Percentiles rank a stretch among this genome's conserved stretches.
These are phyloP conservation scores for Sylvilagus bachmani DNA, from an alignment of 2,113 vertebrate genomes.

Conservation along the genomic window DNA sequence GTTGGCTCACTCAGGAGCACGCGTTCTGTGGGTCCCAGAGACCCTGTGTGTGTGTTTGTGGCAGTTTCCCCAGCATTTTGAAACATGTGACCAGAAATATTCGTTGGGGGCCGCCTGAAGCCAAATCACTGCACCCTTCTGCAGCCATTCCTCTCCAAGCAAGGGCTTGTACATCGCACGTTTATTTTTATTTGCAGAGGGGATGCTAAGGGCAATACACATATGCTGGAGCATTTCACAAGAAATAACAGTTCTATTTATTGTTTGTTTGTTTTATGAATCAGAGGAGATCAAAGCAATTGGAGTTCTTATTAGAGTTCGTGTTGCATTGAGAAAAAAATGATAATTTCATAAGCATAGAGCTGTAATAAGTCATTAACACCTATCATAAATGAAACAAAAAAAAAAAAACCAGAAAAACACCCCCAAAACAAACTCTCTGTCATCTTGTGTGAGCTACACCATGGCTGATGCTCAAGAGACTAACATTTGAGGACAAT, in stretches of 20 bases:
- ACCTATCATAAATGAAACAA: slow-evolving; percentile 22
- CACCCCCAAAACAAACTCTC: background rate
- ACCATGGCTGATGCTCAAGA: background rate
- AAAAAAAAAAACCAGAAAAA: background rate
- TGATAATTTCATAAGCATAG: background rate
- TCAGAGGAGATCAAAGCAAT: background rate
- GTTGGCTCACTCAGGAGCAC: background rate
- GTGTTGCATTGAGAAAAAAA: slow-evolving; percentile 58
- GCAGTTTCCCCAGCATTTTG: background rate
- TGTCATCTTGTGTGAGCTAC: background rate
- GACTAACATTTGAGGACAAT: background rate
- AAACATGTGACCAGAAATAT: background rate
- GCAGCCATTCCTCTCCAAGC: background rate
- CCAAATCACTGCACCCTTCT: background rate
- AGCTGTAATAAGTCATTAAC: slow-evolving; percentile 60
- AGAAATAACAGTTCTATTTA: background rate
- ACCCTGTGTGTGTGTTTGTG: background rate
- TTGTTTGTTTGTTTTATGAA: slow-evolving; percentile 50
- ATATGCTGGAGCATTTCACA: background rate
- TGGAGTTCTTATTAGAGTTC: background rate
- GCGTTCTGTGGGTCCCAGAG: too few species aligned
- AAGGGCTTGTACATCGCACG: background rate
- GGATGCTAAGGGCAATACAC: background rate
- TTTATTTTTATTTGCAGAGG: slow-evolving; percentile 15
- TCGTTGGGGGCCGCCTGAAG: background rate